phyloP scores from a whole-genome alignment of 2,888 invertebrate species.

The Elegia similella region DNA sequence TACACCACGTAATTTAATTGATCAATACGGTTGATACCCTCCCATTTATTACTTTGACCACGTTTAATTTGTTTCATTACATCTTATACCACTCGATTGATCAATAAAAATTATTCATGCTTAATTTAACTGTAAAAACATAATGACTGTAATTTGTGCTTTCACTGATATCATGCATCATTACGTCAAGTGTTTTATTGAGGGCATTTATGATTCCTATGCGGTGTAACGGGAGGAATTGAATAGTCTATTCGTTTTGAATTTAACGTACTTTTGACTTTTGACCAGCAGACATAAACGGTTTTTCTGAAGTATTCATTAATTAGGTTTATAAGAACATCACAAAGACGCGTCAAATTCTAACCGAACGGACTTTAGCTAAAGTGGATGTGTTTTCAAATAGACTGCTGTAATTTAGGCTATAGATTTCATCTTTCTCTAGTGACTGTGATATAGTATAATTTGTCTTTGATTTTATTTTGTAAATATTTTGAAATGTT shows the following conservation, averaged over 20 bases:
- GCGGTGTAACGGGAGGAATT: slow-evolving; percentile 45
- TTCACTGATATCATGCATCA: slow-evolving; percentile 10
- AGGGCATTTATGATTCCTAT: slow-evolving; percentile 24
- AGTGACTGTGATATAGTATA: slow-evolving; percentile 81
- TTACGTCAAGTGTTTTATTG: slow-evolving; percentile 3
- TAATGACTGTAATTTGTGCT: slow-evolving; percentile 19
- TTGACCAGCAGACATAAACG: too few relatives aligned
- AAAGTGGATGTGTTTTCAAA: slow-evolving; percentile 61
- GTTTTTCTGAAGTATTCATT: too few relatives aligned
- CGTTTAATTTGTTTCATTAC: neutral
- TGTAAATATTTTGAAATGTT: slow-evolving; percentile 74
- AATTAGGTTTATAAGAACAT: too few relatives aligned
- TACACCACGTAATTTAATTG: slow-evolving; percentile 36
- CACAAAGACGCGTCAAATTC: too few relatives aligned
- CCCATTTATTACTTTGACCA: slow-evolving; percentile 1
- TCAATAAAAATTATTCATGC: slow-evolving; percentile 12
- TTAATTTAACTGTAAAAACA: slow-evolving; percentile 11
- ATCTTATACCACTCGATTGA: neutral
- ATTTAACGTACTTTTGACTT: too few relatives aligned
- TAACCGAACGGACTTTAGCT: slow-evolving; percentile 51
- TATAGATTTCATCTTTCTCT: slow-evolving; percentile 69
- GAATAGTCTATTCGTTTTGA: slow-evolving; percentile 13
- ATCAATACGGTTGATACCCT: neutral
- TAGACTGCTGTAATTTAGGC: slow-evolving; percentile 70
- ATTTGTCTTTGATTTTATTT: slow-evolving; percentile 65